phyloP scores from a whole-genome alignment of 1,140 invertebrate species.

The Pachyrhynchus sulphureomaculatus region DNA sequence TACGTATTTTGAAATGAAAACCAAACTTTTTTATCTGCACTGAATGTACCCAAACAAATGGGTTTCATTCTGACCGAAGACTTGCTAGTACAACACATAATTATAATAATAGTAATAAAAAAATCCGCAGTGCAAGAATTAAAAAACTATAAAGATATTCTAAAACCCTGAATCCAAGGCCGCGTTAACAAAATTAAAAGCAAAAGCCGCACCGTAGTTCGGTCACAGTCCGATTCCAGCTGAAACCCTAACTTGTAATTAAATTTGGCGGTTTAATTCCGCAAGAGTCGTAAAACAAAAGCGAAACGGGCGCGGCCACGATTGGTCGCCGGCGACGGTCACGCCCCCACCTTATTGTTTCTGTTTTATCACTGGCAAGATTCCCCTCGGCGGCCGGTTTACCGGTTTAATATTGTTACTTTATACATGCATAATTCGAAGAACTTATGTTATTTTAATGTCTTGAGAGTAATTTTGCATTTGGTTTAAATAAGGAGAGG shows the following conservation, averaged over 20 bases:
- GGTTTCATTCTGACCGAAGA: too few species aligned
- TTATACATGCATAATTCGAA: not conserved
- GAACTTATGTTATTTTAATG: too few species aligned
- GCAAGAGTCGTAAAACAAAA: constrained; percentile 28
- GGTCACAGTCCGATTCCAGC: constrained; percentile 15
- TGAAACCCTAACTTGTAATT: constrained; percentile 16
- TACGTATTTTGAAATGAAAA: too few species aligned
- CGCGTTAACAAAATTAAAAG: not conserved
- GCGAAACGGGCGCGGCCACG: constrained; percentile 13
- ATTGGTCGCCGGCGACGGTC: constrained; percentile 17
- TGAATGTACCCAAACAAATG: too few species aligned
- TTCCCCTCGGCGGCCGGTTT: not conserved
- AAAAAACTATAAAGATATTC: too few species aligned
- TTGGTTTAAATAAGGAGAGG: too few species aligned
- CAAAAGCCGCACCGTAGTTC: not conserved
- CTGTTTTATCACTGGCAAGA: constrained; percentile 11
- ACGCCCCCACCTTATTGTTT: constrained; percentile 21
- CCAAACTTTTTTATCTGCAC: too few species aligned
- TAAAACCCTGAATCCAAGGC: not conserved
- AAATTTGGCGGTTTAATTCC: constrained; percentile 37
- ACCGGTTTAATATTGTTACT: constrained; percentile 9
- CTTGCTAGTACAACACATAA: too few species aligned
- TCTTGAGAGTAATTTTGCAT: too few species aligned
- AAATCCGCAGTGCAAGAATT: too few species aligned
- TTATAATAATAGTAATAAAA: too few species aligned